These are phyloP conservation scores for Nebria salina DNA, from an alignment of 2,888 invertebrate species.

Conservation along the genomic window DNA sequence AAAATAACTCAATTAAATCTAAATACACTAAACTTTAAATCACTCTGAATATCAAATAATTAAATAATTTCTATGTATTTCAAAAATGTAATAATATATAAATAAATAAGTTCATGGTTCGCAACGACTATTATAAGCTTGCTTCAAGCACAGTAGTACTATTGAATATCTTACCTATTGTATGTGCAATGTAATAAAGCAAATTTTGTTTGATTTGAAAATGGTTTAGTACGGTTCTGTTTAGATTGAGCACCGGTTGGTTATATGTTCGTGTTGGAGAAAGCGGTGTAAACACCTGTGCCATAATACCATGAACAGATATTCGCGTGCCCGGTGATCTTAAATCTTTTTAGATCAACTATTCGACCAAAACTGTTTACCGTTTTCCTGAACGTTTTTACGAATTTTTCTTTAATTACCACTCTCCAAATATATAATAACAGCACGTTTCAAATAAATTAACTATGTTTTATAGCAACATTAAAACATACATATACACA, in stretches of 20 bases:
- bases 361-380: background rate
- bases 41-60: no score
- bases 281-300: conserved; percentile 7
- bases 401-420: background rate
- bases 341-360: conserved; percentile 16
- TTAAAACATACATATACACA: background rate
- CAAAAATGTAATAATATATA: no score
- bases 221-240: background rate
- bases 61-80: no score
- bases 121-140: no score
- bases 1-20: background rate
- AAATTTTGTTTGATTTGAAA: background rate
- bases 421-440: background rate
- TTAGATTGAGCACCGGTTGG: no score
- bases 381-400: background rate
- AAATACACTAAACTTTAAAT: background rate
- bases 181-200: no score
- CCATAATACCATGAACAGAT: background rate
- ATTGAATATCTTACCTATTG: no score
- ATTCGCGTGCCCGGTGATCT: conserved; percentile 14
- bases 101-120: no score
- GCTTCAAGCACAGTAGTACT: no score
- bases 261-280: background rate
- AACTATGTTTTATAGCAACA: background rate
- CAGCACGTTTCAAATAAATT: background rate